These are phyloP conservation scores for Boulengeromyrus knoepffleri DNA, from an alignment of 2,113 vertebrate species.

Conservation along the genomic window DNA sequence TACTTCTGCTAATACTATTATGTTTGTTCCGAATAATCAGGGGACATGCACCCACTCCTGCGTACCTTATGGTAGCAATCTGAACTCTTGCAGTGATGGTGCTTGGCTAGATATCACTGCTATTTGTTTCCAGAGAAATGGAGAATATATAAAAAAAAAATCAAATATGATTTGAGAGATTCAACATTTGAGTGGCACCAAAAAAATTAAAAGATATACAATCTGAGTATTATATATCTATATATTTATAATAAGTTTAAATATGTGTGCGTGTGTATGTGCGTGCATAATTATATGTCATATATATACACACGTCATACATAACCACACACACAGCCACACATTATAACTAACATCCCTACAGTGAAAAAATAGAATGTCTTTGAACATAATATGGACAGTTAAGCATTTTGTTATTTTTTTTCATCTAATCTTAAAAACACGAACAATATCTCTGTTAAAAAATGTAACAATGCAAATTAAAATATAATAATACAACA, in stretches of 20 bases:
- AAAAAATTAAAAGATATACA: slow-evolving; percentile 46
- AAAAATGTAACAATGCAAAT: slow-evolving; percentile 58
- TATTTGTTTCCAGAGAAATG: slow-evolving; percentile 34
- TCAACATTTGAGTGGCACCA: slow-evolving; percentile 34
- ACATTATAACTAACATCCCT: slow-evolving; percentile 69
- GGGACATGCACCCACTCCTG: slow-evolving; percentile 32
- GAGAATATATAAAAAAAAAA: slow-evolving; percentile 25
- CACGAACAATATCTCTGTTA: slow-evolving; percentile 59
- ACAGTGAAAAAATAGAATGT: slow-evolving; percentile 97
- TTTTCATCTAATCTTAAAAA: slow-evolving; percentile 56
- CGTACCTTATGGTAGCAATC: slow-evolving; percentile 36
- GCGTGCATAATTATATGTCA: slow-evolving; percentile 24
- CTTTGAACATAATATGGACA: slow-evolving; percentile 87
- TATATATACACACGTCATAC: slow-evolving; percentile 46
- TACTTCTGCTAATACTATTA: slow-evolving; percentile 34
- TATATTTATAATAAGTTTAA: slow-evolving; percentile 69
- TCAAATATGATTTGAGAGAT: slow-evolving; percentile 35
- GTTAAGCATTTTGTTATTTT: slow-evolving; percentile 66
- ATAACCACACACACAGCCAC: slow-evolving; percentile 41
- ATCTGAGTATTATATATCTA: slow-evolving; percentile 51
- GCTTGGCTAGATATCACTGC: neutral
- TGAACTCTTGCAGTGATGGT: slow-evolving; percentile 18
- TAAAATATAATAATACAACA: slow-evolving; percentile 57
- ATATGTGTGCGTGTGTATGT: slow-evolving; percentile 60
- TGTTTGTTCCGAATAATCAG: slow-evolving; percentile 40